Base-by-base conservation (phyloP, 2,888 invertebrate genomes). In the Macropis europaea region DNA sequence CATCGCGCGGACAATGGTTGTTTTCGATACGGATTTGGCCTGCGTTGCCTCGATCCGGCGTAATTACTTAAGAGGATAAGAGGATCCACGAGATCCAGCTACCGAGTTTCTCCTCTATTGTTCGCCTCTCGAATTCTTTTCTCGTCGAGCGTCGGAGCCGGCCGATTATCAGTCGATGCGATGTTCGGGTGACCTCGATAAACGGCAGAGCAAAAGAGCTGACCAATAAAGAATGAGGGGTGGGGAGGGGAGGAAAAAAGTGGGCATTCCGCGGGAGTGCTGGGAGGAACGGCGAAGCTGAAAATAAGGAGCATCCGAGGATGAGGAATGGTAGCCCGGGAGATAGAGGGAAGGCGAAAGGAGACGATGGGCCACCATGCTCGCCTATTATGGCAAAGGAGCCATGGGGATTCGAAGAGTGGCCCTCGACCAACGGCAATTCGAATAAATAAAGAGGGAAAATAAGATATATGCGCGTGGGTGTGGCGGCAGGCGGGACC, bases 401-500 rank as follows among this genome's bases (percentile, higher is more conserved):
- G 78, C 82, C 83, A 81, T 74, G 76, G 83, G 84, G 82, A 82
- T 84, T 77, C 81, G 83, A 81, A 76, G 79, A 79, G 82, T 73
- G 83, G 78, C 76, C 76, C 80, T 82, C 84, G 84, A 79, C 87
- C 87, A 87, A 87, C 88, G 84, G 86, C 85, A 85, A 87, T 87
- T 80, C 83, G 84, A 84, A 87, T 84, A 86, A 87, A 87, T 86
- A 86, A 86, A 86, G 86, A 87, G 84, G 84, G 80, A 84, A 82
- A 80, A 82, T 81, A 80, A 76, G 78, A 79, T 73, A 82, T 74
- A 77, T 76, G 77, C 69, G 82, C 84, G 88, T 88, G 89, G 88
- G 88, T 88, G 88, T 88, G 88, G 88, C 88, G 82, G 84, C 87
- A 83, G 88, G 88, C 87, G 87, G 88, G 87, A 84, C 87, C 79